Evolutionary conservation across 2,113 vertebrate genomes (phyloP).

Genomic region (Myrmophylax atrothorax): DNA sequence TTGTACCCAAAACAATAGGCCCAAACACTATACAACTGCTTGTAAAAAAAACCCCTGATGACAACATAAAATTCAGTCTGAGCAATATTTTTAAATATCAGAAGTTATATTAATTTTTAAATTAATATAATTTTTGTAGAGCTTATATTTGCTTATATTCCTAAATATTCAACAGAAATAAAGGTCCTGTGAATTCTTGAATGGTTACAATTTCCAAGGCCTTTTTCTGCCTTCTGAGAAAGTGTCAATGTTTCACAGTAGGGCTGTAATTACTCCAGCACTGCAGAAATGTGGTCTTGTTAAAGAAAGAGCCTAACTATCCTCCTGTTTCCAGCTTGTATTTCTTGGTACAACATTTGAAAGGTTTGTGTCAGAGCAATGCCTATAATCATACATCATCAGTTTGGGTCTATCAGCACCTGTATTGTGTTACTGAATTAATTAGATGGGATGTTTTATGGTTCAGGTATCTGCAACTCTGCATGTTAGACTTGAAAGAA

Average conservation of each 20-base stretch:
- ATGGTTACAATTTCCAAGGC: background rate
- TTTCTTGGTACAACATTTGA: background rate
- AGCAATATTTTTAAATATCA: background rate
- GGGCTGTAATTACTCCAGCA: background rate
- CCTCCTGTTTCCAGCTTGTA: background rate
- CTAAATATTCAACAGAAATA: background rate
- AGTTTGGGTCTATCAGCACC: background rate
- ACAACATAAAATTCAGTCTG: background rate
- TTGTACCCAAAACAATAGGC: background rate
- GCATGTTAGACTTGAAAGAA: background rate
- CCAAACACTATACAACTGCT: background rate
- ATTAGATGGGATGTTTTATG: background rate
- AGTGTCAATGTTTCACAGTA: background rate
- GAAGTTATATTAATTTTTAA: background rate
- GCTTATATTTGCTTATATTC: background rate
- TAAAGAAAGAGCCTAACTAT: conserved; percentile 46
- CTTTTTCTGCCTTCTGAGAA: background rate
- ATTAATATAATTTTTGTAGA: too few species aligned
- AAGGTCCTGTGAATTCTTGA: background rate
- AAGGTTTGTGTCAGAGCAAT: background rate
- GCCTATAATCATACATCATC: conserved; percentile 1
- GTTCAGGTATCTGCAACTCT: background rate
- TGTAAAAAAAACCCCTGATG: background rate
- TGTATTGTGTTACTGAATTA: background rate
- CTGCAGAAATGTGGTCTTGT: background rate